A percentile compares a stretch with the other conserved stretches of the same genome.
These are phyloP conservation scores for Prionace glauca DNA, from an alignment of 2,797 vertebrate species.

Conservation along the genomic window DNA sequence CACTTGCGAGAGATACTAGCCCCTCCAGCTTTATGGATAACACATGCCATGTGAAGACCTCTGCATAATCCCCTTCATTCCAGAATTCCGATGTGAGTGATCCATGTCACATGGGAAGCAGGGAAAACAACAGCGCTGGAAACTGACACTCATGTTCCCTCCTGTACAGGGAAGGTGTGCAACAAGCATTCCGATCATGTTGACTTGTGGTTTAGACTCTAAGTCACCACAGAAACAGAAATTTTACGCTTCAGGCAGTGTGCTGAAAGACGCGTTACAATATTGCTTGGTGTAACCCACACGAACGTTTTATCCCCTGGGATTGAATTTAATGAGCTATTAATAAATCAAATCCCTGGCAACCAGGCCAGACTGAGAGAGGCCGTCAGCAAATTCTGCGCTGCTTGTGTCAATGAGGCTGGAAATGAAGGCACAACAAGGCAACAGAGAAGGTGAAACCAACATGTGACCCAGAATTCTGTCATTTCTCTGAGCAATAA, in stretches of 20 bases:
- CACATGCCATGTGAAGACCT: background rate
- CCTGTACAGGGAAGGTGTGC: background rate
- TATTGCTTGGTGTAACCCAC: background rate
- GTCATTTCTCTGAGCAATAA: background rate
- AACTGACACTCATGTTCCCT: background rate
- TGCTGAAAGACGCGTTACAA: constrained; percentile 6
- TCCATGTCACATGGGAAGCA: background rate
- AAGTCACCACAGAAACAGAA: constrained; percentile 18
- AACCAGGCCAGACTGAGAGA: background rate
- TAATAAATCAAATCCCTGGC: background rate
- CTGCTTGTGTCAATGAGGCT: background rate
- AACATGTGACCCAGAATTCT: background rate
- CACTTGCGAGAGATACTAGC: too few species aligned
- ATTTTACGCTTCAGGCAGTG: background rate
- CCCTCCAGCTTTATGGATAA: background rate
- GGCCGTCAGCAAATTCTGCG: background rate
- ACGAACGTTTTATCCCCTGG: background rate
- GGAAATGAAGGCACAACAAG: background rate
- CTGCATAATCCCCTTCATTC: constrained; percentile 16
- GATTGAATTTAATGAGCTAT: background rate
- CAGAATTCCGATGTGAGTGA: background rate
- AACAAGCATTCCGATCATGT: constrained; percentile 20
- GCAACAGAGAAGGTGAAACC: background rate
- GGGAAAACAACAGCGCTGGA: background rate
- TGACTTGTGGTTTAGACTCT: background rate